Conservation (phyloP, 1,140 invertebrate genomes). For the Calephelis nemesis region DNA sequence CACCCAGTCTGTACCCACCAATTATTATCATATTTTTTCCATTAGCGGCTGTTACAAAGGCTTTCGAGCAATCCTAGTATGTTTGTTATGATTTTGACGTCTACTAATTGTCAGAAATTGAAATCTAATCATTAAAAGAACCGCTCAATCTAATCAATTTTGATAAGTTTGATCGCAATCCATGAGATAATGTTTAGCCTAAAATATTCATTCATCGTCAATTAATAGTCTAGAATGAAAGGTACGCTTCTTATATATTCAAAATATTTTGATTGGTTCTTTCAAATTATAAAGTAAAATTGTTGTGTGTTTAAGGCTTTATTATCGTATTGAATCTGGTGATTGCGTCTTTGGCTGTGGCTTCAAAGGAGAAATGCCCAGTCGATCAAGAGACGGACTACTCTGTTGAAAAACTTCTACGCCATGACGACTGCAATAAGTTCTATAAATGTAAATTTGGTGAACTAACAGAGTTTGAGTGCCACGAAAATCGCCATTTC, state of each 20-base stretch:
- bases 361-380: constrained; percentile 39
- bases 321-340: constrained; percentile 26
- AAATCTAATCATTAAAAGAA: constrained; percentile 6
- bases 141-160: not conserved
- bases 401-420: constrained; percentile 51
- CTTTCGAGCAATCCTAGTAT: no score
- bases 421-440: constrained; percentile 78
- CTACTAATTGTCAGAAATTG: not conserved
- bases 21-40: no score
- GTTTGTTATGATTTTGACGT: not conserved
- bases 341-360: constrained; percentile 26
- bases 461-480: constrained; percentile 66
- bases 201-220: not conserved
- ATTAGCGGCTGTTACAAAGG: no score
- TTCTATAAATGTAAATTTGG: constrained; percentile 81
- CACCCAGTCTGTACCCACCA: no score
- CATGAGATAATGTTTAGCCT: not conserved
- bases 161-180: not conserved
- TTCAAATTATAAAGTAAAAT: not conserved
- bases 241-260: constrained; percentile 20
- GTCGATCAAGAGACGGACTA: constrained; percentile 44
- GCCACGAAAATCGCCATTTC: constrained; percentile 79
- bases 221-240: constrained; percentile 25
- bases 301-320: constrained; percentile 24
- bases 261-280: not conserved